Conservation (phyloP, 1,140 invertebrate genomes). For the Brachionus manjavacas region DNA sequence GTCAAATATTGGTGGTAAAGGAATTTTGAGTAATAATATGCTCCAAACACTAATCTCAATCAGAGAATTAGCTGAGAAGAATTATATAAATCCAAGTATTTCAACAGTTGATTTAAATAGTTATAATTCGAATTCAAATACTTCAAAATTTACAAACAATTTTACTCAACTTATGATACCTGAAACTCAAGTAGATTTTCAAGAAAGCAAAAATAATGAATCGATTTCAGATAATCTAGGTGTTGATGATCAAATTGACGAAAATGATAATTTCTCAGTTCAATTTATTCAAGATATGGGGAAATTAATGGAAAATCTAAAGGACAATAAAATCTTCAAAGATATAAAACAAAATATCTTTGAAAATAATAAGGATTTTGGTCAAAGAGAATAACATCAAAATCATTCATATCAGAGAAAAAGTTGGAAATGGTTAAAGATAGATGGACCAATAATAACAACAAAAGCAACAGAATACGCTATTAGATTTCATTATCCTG, state of each 20-base stretch:
- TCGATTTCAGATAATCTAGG: not conserved
- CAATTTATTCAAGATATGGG: not conserved
- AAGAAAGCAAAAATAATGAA: not conserved
- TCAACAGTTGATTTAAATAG: not conserved
- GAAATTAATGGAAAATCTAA: not conserved
- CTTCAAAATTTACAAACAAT: not conserved
- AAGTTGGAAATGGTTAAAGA: too few relatives aligned
- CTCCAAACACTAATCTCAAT: not conserved
- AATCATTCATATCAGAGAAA: too few relatives aligned
- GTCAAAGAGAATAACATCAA: conserved; percentile 4
- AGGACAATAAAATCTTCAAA: not conserved
- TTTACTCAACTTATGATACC: not conserved
- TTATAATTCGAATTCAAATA: not conserved
- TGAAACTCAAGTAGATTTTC: not conserved
- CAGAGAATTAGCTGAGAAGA: not conserved
- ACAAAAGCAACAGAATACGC: too few relatives aligned
- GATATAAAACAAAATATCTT: conserved; percentile 25
- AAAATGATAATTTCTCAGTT: not conserved
- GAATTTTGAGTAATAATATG: not conserved
- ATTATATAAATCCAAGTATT: not conserved
- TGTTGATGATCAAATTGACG: conserved; percentile 3
- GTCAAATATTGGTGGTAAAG: not conserved
- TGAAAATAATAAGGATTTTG: not conserved
- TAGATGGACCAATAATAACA: too few relatives aligned
- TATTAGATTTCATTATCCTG: too few relatives aligned